phyloP scores from a whole-genome alignment of 2,113 vertebrate species.

The Gobiocypris rarus region DNA sequence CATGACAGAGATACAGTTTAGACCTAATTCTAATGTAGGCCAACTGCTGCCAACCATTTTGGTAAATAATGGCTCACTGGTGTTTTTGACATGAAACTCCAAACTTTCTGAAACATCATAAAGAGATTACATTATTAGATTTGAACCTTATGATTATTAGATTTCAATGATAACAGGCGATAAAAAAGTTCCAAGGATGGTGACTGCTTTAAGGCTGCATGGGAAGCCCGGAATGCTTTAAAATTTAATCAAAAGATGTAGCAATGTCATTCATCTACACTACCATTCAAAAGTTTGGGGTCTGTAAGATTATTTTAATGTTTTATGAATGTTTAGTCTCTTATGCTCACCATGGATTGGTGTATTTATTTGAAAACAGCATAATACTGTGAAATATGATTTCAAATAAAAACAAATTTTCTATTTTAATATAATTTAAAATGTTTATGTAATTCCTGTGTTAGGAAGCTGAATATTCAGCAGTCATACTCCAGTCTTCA shows the following conservation, averaged over 20 bases:
- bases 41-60: not conserved
- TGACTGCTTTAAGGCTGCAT: not conserved
- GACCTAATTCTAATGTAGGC: not conserved
- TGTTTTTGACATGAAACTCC: not conserved
- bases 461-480: not conserved
- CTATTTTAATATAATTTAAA: not conserved
- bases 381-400: not conserved
- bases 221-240: not conserved
- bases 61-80: not conserved
- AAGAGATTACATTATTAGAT: not conserved
- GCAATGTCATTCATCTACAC: not conserved
- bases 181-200: not conserved
- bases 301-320: not conserved
- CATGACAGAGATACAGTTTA: not conserved
- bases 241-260: not conserved
- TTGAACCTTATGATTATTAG: not conserved
- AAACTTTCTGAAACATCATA: not conserved
- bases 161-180: not conserved
- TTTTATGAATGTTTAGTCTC: not conserved
- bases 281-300: not conserved
- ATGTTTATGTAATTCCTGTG: not conserved
- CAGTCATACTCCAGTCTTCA: not conserved
- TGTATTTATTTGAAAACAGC: not conserved
- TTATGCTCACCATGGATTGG: not conserved
- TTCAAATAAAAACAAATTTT: not conserved